A percentile compares a stretch with the other conserved stretches of the same genome.
Evolutionary conservation across 2,797 vertebrate genomes (phyloP).

Genomic region (Mormyrus proboscirostris): DNA sequence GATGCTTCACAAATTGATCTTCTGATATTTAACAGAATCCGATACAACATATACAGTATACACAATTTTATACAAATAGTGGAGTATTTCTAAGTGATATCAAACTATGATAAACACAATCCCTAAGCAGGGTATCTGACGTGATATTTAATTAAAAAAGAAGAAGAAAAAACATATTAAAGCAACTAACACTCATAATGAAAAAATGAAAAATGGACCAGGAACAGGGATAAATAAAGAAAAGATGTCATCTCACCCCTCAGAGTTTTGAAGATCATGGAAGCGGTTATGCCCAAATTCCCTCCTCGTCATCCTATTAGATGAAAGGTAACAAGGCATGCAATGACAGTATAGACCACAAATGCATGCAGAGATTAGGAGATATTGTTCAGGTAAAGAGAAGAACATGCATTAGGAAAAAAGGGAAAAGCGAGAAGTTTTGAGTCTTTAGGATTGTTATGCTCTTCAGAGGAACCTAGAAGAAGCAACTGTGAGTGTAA

Average conservation of each 20-base stretch:
- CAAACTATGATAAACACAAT: not conserved
- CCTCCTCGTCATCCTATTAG: slow-evolving; percentile 75
- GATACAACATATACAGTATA: not conserved
- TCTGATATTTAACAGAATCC: slow-evolving; percentile 6
- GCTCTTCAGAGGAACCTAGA: not conserved
- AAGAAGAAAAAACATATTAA: not conserved
- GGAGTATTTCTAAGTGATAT: not conserved
- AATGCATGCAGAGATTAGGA: slow-evolving; percentile 44
- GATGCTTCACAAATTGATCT: not conserved
- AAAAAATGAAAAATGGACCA: not conserved
- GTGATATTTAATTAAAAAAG: not conserved
- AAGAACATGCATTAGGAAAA: slow-evolving; percentile 22
- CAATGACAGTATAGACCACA: slow-evolving; percentile 40
- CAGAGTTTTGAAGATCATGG: slow-evolving; percentile 87
- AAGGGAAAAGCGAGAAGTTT: not conserved
- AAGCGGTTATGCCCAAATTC: slow-evolving; percentile 37
- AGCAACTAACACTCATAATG: not conserved
- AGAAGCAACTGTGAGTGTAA: not conserved
- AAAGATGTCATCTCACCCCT: slow-evolving; percentile 73
- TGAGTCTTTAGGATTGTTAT: not conserved
- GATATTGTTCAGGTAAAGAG: slow-evolving; percentile 27
- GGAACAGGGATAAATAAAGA: not conserved
- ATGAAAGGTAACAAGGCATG: slow-evolving; percentile 48
- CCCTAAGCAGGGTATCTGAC: not conserved
- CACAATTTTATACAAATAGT: not conserved